Conservation (phyloP, 2,888 invertebrate species). For the Cephus sareptanus region DNA sequence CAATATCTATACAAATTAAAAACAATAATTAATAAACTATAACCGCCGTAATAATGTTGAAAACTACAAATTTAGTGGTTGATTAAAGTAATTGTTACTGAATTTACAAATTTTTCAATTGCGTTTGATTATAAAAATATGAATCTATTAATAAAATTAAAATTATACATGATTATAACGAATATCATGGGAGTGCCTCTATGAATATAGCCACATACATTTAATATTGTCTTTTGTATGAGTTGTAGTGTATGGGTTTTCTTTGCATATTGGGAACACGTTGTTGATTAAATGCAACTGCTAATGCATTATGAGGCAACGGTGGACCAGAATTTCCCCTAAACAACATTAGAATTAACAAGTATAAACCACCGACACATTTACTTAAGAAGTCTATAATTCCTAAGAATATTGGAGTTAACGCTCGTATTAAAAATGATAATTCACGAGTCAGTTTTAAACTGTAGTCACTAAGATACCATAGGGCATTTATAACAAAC, state of each 20-base stretch:
- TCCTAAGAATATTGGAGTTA: constrained; percentile 58
- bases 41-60: too few relatives aligned
- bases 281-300: constrained; percentile 24
- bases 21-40: background rate
- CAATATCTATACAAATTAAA: background rate
- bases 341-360: constrained; percentile 57
- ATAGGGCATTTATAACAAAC: constrained; percentile 44
- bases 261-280: background rate
- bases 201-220: background rate
- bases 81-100: background rate
- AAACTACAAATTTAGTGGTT: background rate
- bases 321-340: constrained; percentile 31
- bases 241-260: background rate
- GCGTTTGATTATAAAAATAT: background rate
- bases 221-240: background rate
- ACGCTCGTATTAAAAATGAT: constrained; percentile 46
- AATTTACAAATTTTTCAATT: background rate
- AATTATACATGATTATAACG: too few relatives aligned
- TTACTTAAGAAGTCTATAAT: constrained; percentile 58
- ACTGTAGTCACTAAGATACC: constrained; percentile 54
- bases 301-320: constrained; percentile 18
- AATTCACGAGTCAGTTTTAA: constrained; percentile 56
- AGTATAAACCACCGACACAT: constrained; percentile 61
- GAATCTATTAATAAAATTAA: background rate
- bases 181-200: background rate